Base-by-base conservation (phyloP, 2,797 vertebrate genomes). In the Cossypha heuglini region DNA sequence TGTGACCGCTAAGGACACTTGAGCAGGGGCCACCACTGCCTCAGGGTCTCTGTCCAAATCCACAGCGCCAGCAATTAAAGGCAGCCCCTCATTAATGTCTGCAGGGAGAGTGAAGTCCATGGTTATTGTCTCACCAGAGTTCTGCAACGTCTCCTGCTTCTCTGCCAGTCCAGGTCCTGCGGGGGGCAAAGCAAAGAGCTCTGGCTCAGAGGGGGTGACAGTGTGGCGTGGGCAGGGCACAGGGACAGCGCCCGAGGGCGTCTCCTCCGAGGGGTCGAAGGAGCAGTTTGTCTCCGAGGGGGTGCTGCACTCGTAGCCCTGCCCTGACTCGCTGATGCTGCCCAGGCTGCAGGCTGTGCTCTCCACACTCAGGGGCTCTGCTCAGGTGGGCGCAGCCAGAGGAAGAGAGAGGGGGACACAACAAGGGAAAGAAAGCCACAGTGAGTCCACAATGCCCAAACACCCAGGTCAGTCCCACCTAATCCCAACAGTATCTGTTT, bases 1-100 rank as follows among this genome's bases (percentile, higher is more conserved):
- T 1, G 98, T 97, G 94, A 98, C 97, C 15, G 98, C 98, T 96
- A 98, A 95, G 92, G 98, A 97, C 98, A 98, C 97, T 96, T 98
- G 98, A 3, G 97, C 96, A 1, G 98, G 97, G 59, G 97, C 94
- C 88, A 96, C 94, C 33, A 93, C 95, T 14, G 97, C 97, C 93
- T 96, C 92, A 31, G 95, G 73, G 96, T 94, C 75, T 83, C 95
- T 95, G 91, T 89, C 95, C 97, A 97, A 94, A 86, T 87, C 97
- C 96, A 90, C 91, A 1, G 86, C 96, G 96, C 95, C 92, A 43
- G 97, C 92, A 82, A 96, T 72, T 73, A 97, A 96, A 67, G 98
- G 97, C 89, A 98, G 95, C 48, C 95, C 97, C 90, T 97, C 96
- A 0, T 96, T 91, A 78, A 98, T 90, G 68, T 96, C 93, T 88